phyloP scores from a whole-genome alignment of 2,888 invertebrate species.

The Thysanoteuthis rhombus region DNA sequence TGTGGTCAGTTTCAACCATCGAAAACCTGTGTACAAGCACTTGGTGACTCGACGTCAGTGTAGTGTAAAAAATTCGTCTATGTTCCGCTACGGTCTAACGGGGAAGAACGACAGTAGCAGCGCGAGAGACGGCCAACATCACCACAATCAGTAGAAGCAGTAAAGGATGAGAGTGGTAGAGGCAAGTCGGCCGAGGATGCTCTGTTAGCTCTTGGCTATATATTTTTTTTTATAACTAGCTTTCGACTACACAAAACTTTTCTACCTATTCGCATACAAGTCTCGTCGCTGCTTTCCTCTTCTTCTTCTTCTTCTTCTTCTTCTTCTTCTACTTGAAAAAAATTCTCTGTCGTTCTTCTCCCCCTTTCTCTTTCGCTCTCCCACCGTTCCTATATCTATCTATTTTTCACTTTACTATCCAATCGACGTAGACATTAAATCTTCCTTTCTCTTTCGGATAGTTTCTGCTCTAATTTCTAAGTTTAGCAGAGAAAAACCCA shows the following conservation, averaged over 20 bases:
- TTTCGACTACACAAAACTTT: not conserved
- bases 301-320: not conserved
- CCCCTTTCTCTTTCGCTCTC: not conserved
- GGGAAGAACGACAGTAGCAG: not conserved
- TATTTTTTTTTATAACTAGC: not conserved
- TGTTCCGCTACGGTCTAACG: not conserved
- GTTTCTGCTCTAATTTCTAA: not conserved
- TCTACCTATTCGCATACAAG: not conserved
- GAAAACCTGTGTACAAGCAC: slow-evolving; percentile 1
- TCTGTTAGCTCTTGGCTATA: not conserved
- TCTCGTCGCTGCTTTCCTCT: not conserved
- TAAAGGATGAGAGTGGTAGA: not conserved
- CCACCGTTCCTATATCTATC: not conserved
- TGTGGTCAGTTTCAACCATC: slow-evolving; percentile 28
- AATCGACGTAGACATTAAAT: not conserved
- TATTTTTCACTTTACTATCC: not conserved
- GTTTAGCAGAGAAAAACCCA: not conserved
- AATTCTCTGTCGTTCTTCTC: not conserved
- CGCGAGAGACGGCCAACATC: not conserved
- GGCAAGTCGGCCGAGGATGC: not conserved
- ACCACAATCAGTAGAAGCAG: not conserved
- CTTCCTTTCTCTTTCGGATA: not conserved
- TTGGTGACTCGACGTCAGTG: not conserved
- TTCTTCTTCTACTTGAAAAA: not conserved
- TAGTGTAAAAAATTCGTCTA: not conserved